phyloP scores from a whole-genome alignment of 2,888 invertebrate species.

The Drosophila putrida region DNA sequence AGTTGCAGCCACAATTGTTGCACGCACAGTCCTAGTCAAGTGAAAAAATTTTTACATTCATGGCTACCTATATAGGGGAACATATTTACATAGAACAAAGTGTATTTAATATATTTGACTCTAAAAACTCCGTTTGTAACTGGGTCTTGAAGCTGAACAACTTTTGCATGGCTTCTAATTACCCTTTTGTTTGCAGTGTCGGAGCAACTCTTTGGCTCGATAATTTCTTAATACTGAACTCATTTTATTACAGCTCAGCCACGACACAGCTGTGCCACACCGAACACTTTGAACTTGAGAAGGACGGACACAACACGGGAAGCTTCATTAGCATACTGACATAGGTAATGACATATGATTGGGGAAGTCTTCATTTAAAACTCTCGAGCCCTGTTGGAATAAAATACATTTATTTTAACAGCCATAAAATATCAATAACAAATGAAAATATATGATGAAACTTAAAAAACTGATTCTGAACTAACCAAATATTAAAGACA shows the following conservation, averaged over 20 bases:
- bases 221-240: constrained; percentile 68
- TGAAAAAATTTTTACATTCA: constrained; percentile 57
- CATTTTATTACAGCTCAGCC: constrained; percentile 37
- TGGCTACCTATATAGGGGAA: constrained; percentile 5
- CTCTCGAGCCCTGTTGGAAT: background rate
- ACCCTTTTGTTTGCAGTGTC: constrained; percentile 48
- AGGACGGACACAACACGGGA: background rate
- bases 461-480: background rate
- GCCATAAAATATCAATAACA: background rate
- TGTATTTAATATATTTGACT: constrained; percentile 46
- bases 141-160: constrained; percentile 14
- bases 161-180: constrained; percentile 65
- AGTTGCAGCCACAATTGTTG: constrained; percentile 74
- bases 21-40: constrained; percentile 61
- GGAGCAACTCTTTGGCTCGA: constrained; percentile 55
- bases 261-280: constrained; percentile 4
- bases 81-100: constrained; percentile 35
- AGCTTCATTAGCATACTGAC: constrained; percentile 27
- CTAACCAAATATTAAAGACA: background rate
- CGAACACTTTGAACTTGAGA: constrained; percentile 18
- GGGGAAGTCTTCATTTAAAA: constrained; percentile 10
- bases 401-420: background rate
- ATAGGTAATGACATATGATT: constrained; percentile 11
- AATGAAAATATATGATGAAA: background rate
- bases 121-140: background rate